Evolutionary conservation across 1,140 invertebrate species (phyloP).

Genomic region (Aphelenchoides besseyi): DNA sequence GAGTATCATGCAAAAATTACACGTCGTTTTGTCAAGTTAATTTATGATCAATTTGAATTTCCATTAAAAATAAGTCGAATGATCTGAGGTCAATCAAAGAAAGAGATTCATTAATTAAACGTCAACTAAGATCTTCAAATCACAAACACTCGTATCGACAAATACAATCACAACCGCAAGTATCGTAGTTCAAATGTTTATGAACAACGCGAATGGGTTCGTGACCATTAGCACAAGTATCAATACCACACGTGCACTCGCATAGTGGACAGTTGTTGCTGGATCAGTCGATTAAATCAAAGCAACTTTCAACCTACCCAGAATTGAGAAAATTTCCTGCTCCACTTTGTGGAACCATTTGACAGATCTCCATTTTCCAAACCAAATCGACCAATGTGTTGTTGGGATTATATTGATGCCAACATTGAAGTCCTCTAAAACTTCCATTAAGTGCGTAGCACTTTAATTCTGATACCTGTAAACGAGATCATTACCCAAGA

Average conservation of each 20-base stretch:
- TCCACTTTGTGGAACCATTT: no score
- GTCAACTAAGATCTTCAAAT: conserved; percentile 10
- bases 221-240: conserved; percentile 50
- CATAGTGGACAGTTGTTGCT: conserved; percentile 52
- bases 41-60: no score
- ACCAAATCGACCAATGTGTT: conserved; percentile 55
- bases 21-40: no score
- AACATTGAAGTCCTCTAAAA: conserved; percentile 57
- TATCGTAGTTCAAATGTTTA: conserved; percentile 37
- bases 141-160: conserved; percentile 52
- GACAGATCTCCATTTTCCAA: conserved; percentile 62
- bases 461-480: conserved; percentile 41
- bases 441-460: neutral
- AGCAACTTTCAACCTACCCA: neutral
- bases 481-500: conserved; percentile 42
- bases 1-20: no score
- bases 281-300: conserved; percentile 24
- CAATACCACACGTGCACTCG: conserved; percentile 55
- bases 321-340: no score
- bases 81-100: no score
- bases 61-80: no score
- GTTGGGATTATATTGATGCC: conserved; percentile 56
- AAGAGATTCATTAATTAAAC: neutral
- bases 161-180: conserved; percentile 54
- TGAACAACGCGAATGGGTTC: conserved; percentile 54